Conservation (phyloP, 2,797 vertebrate species). For the Phrynocephalus vlangalii region DNA sequence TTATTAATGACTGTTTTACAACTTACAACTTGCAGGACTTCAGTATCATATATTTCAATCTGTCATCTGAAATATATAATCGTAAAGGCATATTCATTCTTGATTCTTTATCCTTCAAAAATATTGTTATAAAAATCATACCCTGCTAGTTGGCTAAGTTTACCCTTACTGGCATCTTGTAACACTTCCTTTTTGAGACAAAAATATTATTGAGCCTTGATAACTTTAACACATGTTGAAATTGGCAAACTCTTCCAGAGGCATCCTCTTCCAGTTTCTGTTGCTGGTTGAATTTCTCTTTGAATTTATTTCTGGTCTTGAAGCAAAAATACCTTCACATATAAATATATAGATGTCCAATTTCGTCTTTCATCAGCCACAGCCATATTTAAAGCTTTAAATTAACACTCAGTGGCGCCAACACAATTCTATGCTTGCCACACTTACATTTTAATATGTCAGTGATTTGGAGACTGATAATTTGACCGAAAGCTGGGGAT, state of each 20-base stretch:
- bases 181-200: neutral
- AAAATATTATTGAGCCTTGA: neutral
- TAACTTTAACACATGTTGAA: neutral
- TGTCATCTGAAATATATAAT: neutral
- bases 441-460: constrained; percentile 66
- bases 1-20: neutral
- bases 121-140: neutral
- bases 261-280: constrained; percentile 39
- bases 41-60: neutral
- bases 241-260: constrained; percentile 4
- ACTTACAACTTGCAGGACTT: neutral
- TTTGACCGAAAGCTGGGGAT: constrained; percentile 21
- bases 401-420: constrained; percentile 63
- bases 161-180: neutral
- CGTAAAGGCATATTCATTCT: neutral
- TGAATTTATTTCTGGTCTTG: constrained; percentile 54
- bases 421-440: constrained; percentile 61
- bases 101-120: neutral
- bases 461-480: constrained; percentile 48
- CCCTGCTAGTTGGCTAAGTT: neutral
- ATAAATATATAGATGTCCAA: constrained; percentile 12
- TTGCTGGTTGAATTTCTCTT: constrained; percentile 33
- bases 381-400: constrained; percentile 59
- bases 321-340: constrained; percentile 59
- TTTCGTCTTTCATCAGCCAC: constrained; percentile 36